These are phyloP conservation scores for Diloba caeruleocephala DNA, from an alignment of 2,888 invertebrate genomes.

Conservation along the genomic window DNA sequence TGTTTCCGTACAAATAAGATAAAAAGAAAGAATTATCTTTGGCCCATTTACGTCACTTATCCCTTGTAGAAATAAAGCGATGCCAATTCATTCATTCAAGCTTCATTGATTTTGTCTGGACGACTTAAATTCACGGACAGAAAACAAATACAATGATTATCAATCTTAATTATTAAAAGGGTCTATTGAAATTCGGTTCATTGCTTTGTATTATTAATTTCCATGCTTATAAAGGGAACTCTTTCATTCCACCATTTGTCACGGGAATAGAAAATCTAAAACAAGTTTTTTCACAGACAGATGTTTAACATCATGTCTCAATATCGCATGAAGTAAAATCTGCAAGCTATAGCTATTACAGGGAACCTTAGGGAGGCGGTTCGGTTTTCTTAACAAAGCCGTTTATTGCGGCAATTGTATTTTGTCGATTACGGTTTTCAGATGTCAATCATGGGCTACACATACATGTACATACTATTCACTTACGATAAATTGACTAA, in stretches of 20 bases:
- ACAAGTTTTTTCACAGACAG: too few species aligned
- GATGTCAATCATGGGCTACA: too few species aligned
- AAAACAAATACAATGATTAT: neutral
- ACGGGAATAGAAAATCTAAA: neutral
- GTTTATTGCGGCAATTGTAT: too few species aligned
- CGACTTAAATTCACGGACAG: neutral
- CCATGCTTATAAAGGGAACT: conserved; percentile 24
- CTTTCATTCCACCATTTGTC: conserved; percentile 12
- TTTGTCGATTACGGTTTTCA: too few species aligned
- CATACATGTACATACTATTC: too few species aligned
- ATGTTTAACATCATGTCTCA: too few species aligned
- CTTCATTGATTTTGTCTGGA: conserved; percentile 13
- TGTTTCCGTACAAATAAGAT: conserved; percentile 4
- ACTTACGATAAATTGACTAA: too few species aligned
- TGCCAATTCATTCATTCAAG: conserved; percentile 4
- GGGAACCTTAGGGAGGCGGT: too few species aligned
- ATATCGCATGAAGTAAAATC: too few species aligned
- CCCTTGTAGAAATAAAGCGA: neutral
- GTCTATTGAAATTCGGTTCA: conserved; percentile 10
- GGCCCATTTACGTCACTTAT: conserved; percentile 8
- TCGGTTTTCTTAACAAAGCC: too few species aligned
- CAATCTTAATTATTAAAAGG: conserved; percentile 6
- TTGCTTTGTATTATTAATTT: conserved; percentile 22
- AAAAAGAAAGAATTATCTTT: conserved; percentile 1
- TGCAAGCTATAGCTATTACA: too few species aligned